Conservation (phyloP, 2,797 vertebrate species). For the Pempheris klunzingeri region DNA sequence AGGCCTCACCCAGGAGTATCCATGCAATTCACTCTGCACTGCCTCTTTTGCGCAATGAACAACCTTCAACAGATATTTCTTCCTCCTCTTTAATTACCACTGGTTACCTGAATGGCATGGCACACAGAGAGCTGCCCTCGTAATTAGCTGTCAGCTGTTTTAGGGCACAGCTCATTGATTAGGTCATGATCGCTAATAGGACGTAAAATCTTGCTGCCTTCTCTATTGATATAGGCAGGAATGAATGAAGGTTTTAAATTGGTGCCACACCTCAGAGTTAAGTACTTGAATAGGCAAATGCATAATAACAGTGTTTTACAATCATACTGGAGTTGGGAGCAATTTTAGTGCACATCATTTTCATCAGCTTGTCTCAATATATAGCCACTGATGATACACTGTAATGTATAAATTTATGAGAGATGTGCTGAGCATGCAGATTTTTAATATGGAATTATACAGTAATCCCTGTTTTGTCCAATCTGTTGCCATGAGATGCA, state of each 20-base stretch:
- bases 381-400: not conserved
- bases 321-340: slow-evolving; percentile 1
- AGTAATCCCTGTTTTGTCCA: slow-evolving; percentile 23
- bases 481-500: slow-evolving; percentile 27
- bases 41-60: slow-evolving; percentile 61
- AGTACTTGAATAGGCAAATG: slow-evolving; percentile 35
- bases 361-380: not conserved
- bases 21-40: slow-evolving; percentile 69
- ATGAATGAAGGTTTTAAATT: slow-evolving; percentile 64
- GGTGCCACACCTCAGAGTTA: slow-evolving; percentile 7
- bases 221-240: slow-evolving; percentile 70
- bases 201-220: slow-evolving; percentile 78
- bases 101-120: slow-evolving; percentile 81
- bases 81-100: slow-evolving; percentile 84
- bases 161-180: slow-evolving; percentile 86
- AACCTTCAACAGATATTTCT: slow-evolving; percentile 79
- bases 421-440: slow-evolving; percentile 31
- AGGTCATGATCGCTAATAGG: slow-evolving; percentile 83
- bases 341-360: slow-evolving; percentile 2
- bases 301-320: slow-evolving; percentile 36
- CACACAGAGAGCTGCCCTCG: slow-evolving; percentile 66
- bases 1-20: slow-evolving; percentile 73
- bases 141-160: slow-evolving; percentile 88
- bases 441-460: slow-evolving; percentile 28
- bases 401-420: slow-evolving; percentile 3